Conservation (phyloP, 2,113 vertebrate species). For the Colinus virginianus region DNA sequence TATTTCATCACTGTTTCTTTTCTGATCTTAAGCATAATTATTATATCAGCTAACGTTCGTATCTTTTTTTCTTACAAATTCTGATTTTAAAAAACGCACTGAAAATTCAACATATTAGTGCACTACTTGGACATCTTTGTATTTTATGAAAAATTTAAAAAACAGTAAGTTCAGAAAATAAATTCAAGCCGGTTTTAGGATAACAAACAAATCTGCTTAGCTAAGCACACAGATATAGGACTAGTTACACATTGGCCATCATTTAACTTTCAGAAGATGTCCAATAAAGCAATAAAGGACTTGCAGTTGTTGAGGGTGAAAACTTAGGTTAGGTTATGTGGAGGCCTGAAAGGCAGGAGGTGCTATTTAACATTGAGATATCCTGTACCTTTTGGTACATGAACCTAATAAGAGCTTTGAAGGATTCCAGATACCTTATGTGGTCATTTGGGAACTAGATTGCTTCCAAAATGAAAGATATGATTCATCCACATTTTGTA, state of each 20-base stretch:
- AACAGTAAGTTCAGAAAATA: background rate
- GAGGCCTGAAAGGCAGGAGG: background rate
- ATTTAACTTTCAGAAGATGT: background rate
- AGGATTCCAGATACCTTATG: background rate
- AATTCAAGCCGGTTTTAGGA: background rate
- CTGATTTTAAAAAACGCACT: background rate
- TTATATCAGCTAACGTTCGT: background rate
- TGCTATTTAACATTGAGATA: background rate
- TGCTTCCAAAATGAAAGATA: background rate
- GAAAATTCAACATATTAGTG: background rate
- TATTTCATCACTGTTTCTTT: background rate
- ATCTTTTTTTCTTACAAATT: fast-evolving
- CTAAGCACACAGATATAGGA: background rate
- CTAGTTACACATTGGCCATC: background rate
- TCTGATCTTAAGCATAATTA: background rate
- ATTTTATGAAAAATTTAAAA: background rate
- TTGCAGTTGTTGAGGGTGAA: background rate
- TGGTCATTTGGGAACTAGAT: background rate
- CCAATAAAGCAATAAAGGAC: background rate
- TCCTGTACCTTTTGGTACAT: background rate
- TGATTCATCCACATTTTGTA: background rate
- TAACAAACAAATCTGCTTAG: background rate
- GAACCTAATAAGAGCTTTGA: background rate
- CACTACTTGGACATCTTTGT: background rate
- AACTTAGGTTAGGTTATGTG: background rate